Evolutionary conservation across 1,140 invertebrate genomes (phyloP).

Genomic region (Sycophila sp.): DNA sequence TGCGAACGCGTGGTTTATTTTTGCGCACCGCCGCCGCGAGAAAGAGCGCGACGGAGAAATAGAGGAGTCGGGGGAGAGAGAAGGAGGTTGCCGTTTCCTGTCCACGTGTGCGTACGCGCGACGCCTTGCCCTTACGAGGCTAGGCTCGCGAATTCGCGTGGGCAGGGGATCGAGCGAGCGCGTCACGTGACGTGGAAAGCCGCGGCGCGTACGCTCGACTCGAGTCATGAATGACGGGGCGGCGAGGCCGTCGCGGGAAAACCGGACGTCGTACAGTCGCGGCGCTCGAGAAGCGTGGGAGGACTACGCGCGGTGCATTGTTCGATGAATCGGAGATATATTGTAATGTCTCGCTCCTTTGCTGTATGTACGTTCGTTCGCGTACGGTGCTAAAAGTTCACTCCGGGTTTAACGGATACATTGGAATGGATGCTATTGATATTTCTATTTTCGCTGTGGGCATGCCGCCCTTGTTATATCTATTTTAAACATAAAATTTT

Average conservation of each 20-base stretch:
- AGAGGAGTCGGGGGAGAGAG: too few species aligned
- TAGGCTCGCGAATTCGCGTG: constrained; percentile 25
- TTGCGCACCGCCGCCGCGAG: not conserved
- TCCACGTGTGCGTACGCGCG: not conserved
- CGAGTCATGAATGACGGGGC: not conserved
- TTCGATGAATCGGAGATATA: too few species aligned
- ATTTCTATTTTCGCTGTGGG: too few species aligned
- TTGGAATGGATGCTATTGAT: too few species aligned
- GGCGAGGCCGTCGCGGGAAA: constrained; percentile 1
- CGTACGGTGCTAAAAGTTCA: too few species aligned
- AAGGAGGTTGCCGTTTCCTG: constrained; percentile 25
- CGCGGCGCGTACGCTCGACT: not conserved
- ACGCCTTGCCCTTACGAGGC: not conserved
- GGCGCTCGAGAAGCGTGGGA: not conserved
- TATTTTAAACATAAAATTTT: too few species aligned
- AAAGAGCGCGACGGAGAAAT: too few species aligned
- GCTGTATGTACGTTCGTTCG: too few species aligned
- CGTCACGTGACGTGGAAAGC: constrained; percentile 19
- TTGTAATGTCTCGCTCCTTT: too few species aligned
- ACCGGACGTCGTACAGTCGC: constrained; percentile 6
- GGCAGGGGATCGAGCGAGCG: not conserved
- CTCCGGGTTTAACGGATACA: too few species aligned
- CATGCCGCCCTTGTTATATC: too few species aligned
- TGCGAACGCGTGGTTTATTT: not conserved
- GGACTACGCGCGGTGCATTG: not conserved